phyloP scores from a whole-genome alignment of 2,113 vertebrate species.

The Sapajus apella region DNA sequence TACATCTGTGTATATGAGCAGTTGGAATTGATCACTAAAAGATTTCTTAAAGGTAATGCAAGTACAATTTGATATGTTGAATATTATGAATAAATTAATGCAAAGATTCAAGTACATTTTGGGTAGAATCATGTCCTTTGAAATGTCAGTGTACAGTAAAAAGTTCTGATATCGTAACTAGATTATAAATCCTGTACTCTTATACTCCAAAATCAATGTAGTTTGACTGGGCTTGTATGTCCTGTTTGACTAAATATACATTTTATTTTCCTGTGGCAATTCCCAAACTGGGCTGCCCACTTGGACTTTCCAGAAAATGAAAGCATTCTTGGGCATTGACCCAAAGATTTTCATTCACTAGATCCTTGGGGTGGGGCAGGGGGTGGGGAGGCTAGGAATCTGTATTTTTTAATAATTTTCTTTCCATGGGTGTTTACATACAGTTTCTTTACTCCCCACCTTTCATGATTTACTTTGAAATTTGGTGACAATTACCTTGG shows the following conservation, averaged over 20 bases:
- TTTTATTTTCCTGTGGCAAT: background rate
- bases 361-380: background rate
- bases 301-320: background rate
- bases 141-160: background rate
- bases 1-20: background rate
- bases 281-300: background rate
- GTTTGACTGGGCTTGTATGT: background rate
- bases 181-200: background rate
- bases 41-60: background rate
- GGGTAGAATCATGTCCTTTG: background rate
- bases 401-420: background rate
- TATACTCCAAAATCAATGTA: background rate
- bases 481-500: background rate
- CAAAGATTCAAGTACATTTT: conserved; percentile 12
- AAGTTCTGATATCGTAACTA: background rate
- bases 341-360: background rate
- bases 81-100: conserved; percentile 11
- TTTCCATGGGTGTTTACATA: background rate
- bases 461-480: conserved; percentile 18
- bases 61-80: background rate
- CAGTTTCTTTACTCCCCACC: rapidly evolving
- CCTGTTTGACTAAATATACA: background rate
- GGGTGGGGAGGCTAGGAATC: background rate
- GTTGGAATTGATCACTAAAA: conserved; percentile 14
- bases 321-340: background rate